These are phyloP conservation scores for Pseudococcus jackbeardsleyi DNA, from an alignment of 2,888 invertebrate species.

Conservation along the genomic window DNA sequence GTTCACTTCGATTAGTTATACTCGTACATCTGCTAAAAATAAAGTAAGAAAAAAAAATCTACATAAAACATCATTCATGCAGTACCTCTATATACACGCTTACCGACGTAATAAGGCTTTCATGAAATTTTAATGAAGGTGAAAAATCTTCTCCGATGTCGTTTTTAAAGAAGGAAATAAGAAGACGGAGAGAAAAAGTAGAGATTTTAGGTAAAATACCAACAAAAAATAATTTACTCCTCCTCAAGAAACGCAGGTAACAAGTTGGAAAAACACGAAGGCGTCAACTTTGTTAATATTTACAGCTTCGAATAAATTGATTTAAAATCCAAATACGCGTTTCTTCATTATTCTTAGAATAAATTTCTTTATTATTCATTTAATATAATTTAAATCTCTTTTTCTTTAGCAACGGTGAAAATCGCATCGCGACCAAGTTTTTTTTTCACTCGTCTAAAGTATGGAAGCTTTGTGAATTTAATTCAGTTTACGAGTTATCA, in stretches of 20 bases:
- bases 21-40: neutral
- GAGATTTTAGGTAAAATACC: neutral
- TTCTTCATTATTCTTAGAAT: constrained; percentile 31
- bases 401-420: neutral
- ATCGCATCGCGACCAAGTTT: neutral
- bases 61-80: neutral
- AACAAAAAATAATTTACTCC: constrained; percentile 35
- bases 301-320: constrained; percentile 43
- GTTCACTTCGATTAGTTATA: neutral
- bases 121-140: neutral
- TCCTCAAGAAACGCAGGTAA: constrained; percentile 5
- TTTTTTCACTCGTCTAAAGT: neutral
- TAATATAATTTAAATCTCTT: constrained; percentile 39
- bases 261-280: constrained; percentile 13
- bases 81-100: neutral
- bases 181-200: neutral
- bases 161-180: neutral
- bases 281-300: constrained; percentile 32
- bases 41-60: neutral
- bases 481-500: constrained; percentile 33
- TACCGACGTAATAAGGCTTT: neutral
- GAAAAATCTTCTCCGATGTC: neutral
- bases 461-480: constrained; percentile 20
- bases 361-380: constrained; percentile 38
- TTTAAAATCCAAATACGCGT: constrained; percentile 25